A percentile compares a stretch with the other conserved stretches of the same genome.
Conservation (phyloP, 2,797 vertebrate species). For the Cichlasoma orientale region DNA sequence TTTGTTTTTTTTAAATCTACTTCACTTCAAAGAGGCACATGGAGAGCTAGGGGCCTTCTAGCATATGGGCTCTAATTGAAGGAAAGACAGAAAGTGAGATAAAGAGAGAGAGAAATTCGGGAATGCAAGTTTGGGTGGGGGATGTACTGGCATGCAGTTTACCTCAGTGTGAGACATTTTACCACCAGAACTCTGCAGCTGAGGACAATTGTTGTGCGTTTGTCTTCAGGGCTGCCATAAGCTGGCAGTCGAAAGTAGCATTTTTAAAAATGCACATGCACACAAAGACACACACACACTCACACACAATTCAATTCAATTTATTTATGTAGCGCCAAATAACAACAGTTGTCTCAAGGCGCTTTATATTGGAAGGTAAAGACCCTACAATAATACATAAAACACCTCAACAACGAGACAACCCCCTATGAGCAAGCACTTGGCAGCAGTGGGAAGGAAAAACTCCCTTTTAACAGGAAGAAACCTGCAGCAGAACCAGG, state of each 20-base stretch:
- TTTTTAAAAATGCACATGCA: slow-evolving; percentile 32
- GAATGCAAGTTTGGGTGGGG: neutral
- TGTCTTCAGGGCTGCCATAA: slow-evolving; percentile 41
- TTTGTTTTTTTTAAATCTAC: slow-evolving; percentile 71
- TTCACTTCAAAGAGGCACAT: slow-evolving; percentile 74
- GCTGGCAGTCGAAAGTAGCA: slow-evolving; percentile 50
- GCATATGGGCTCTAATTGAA: slow-evolving; percentile 72
- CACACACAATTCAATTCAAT: neutral
- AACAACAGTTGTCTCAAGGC: too few relatives aligned
- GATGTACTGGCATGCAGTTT: slow-evolving; percentile 25
- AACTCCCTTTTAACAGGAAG: too few relatives aligned
- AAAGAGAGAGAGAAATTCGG: slow-evolving; percentile 26
- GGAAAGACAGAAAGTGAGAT: slow-evolving; percentile 55
- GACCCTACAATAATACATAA: too few relatives aligned
- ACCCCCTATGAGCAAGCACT: too few relatives aligned
- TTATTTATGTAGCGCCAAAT: too few relatives aligned
- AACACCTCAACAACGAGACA: too few relatives aligned
- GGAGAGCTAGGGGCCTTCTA: slow-evolving; percentile 59
- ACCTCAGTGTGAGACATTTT: slow-evolving; percentile 36
- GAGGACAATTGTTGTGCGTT: slow-evolving; percentile 23
- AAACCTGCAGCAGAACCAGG: too few relatives aligned
- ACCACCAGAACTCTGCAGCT: slow-evolving; percentile 44
- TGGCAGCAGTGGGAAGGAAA: too few relatives aligned
- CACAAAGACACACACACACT: slow-evolving; percentile 29
- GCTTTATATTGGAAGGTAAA: too few relatives aligned